These are phyloP conservation scores for Xiphias gladius DNA, from an alignment of 2,113 vertebrate genomes.

Conservation along the genomic window DNA sequence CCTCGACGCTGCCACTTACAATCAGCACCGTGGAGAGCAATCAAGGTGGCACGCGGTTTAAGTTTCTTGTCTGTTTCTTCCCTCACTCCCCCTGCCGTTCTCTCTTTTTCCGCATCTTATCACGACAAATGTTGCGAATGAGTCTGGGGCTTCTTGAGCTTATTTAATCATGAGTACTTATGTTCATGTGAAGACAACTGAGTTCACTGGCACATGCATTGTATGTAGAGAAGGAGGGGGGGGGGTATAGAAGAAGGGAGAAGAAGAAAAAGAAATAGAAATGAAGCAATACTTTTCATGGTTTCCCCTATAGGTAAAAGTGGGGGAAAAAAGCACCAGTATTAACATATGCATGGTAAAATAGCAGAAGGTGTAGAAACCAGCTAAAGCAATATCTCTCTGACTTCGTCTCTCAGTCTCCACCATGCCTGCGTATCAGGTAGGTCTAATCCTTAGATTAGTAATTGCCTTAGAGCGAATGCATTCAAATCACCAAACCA, in stretches of 20 bases:
- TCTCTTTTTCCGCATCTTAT: conserved; percentile 34
- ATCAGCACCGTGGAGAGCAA: conserved; percentile 77
- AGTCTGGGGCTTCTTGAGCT: conserved; percentile 20
- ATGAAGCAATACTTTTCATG: neutral
- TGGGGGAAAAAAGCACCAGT: neutral
- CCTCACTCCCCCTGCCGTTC: accelerated
- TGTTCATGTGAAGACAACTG: conserved; percentile 25
- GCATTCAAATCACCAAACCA: conserved; percentile 81
- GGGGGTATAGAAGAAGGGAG: neutral
- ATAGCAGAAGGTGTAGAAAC: conserved; percentile 24
- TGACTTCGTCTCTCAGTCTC: conserved; percentile 31
- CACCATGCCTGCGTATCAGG: conserved; percentile 68
- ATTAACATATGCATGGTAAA: conserved; percentile 54
- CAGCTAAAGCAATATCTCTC: conserved; percentile 31
- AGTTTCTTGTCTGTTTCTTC: conserved; percentile 40
- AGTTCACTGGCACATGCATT: conserved; percentile 14
- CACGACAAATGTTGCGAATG: conserved; percentile 50
- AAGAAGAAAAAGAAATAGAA: neutral
- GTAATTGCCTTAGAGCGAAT: conserved; percentile 79
- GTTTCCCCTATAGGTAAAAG: conserved; percentile 9
- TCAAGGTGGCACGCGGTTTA: conserved; percentile 67
- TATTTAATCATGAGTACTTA: conserved; percentile 57
- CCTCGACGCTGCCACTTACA: conserved; percentile 73
- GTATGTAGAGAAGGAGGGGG: neutral
- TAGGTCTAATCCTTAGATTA: conserved; percentile 78